Conservation (phyloP, 2,797 vertebrate genomes). For the Semaprochilodus insignis region DNA sequence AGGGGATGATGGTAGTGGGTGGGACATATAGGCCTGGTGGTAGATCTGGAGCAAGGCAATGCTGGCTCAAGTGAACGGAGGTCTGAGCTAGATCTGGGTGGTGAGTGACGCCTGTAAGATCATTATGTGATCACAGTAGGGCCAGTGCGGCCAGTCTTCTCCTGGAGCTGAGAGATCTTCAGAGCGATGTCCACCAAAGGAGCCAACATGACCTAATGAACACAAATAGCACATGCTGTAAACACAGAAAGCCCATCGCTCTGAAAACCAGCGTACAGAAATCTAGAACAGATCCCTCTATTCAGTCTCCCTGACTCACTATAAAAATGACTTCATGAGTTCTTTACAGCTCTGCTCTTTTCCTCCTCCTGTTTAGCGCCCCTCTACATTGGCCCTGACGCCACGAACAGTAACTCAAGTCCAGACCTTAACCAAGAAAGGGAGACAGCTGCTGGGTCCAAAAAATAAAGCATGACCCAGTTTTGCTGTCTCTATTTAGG, state of each 20-base stretch:
- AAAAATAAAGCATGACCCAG: slow-evolving; percentile 33
- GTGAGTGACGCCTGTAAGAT: slow-evolving; percentile 18
- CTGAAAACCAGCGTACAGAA: background rate
- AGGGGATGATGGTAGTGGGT: background rate
- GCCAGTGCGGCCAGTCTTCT: slow-evolving; percentile 86
- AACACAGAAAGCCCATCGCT: background rate
- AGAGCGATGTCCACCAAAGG: slow-evolving; percentile 94
- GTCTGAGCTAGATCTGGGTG: slow-evolving; percentile 33
- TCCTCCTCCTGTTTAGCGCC: slow-evolving; percentile 4
- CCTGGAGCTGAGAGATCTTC: slow-evolving; percentile 92
- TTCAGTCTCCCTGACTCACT: background rate
- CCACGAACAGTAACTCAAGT: slow-evolving; percentile 17
- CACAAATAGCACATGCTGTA: background rate
- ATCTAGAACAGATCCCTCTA: background rate
- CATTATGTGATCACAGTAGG: slow-evolving; percentile 97
- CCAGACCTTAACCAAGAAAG: slow-evolving; percentile 55
- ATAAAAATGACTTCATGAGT: slow-evolving; percentile 3
- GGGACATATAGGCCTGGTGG: background rate
- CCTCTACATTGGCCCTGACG: background rate
- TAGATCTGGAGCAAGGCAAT: slow-evolving; percentile 34
- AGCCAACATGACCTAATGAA: slow-evolving; percentile 90
- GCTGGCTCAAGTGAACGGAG: slow-evolving; percentile 24
- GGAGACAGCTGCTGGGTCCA: slow-evolving; percentile 34
- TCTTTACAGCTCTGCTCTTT: slow-evolving; percentile 7
- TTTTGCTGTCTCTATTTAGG: slow-evolving; percentile 34